Percentiles rank a stretch among this genome's conserved stretches.
These are phyloP conservation scores for Dermolepida albohirtum DNA, from an alignment of 2,888 invertebrate species.

Conservation along the genomic window DNA sequence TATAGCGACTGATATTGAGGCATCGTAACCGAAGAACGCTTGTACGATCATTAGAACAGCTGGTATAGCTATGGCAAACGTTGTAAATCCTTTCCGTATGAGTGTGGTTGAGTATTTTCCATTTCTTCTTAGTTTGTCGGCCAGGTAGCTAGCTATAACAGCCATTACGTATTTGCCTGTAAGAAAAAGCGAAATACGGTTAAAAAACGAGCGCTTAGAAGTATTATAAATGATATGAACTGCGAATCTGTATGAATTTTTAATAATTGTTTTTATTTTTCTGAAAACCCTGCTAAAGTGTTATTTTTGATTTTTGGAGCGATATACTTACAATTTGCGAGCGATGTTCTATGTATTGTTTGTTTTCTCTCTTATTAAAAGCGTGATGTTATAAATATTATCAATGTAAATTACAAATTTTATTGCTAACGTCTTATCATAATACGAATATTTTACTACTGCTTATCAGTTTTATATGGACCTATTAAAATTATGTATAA, in stretches of 20 bases:
- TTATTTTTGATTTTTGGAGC: slow-evolving; percentile 1
- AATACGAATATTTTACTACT: no score
- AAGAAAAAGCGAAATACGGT: slow-evolving; percentile 48
- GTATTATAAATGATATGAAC: slow-evolving; percentile 2
- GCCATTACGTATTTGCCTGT: slow-evolving; percentile 82
- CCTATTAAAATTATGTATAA: no score
- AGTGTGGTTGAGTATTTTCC: slow-evolving; percentile 79
- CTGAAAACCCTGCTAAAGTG: no score
- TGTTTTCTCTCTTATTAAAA: no score
- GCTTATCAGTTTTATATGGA: no score
- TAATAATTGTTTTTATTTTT: neutral
- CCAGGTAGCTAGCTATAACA: slow-evolving; percentile 77
- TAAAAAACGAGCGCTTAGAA: slow-evolving; percentile 17
- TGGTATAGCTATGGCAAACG: slow-evolving; percentile 73
- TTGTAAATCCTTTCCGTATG: slow-evolving; percentile 77
- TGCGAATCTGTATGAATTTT: slow-evolving; percentile 37
- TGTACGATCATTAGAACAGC: slow-evolving; percentile 81
- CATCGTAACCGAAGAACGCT: slow-evolving; percentile 77
- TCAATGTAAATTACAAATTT: no score
- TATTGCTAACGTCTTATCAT: no score
- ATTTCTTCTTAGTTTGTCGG: slow-evolving; percentile 76
- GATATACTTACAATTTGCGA: neutral
- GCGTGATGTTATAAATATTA: no score
- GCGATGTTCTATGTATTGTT: no score
- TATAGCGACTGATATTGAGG: slow-evolving; percentile 79